Base-by-base conservation (phyloP, 2,113 vertebrate genomes). In the Hymenochirus boettgeri region DNA sequence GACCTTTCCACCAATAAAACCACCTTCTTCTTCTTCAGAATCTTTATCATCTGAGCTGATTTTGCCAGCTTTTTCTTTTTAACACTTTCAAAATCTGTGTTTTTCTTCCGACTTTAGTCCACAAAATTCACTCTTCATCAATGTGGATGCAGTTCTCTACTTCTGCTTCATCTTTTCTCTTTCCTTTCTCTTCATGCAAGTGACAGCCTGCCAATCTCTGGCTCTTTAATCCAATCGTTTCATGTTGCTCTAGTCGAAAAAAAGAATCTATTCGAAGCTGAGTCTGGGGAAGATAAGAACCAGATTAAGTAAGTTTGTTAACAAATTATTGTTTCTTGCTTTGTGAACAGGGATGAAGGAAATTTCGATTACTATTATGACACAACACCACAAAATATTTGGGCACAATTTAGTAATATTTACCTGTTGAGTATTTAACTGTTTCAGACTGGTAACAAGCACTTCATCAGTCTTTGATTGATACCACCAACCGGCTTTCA, bases 191-290 rank as follows among this genome's bases (percentile, higher is more conserved):
- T 93, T 95, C 73, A 98, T 73, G 76, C 94, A 97, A 37, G 89
- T 96, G 78, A 98, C 90, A 1, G 93, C 96, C 39, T 83, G 58
- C 76, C 5, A 99, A 85, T 5, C 96, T 84, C 78, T 92, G 85
- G 77, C 96, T 99, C 69, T 79, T 90, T 71, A 98, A 89, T 5
- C 74, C 70, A 72, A 88, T 88, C 12, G 82, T 87, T 33, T 98
- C 96, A 37, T 89, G 88, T 52, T 93, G 92, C 58, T 89, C 94
- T 72, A 94, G 33, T 18, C 90, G 90, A 74, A 98, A 95, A 85
- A 98, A 99, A 0, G 95, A 91, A 78, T 99, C 96, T 3, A 98
- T 96, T 53, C 93, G 89, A 71, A 91, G 84, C 83, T 99, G 96
- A 15, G 89, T 95, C 96, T 99, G 53, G n/a, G 52, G 54, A 67